Conservation (phyloP, 2,113 vertebrate genomes). For the Tetrax tetrax region DNA sequence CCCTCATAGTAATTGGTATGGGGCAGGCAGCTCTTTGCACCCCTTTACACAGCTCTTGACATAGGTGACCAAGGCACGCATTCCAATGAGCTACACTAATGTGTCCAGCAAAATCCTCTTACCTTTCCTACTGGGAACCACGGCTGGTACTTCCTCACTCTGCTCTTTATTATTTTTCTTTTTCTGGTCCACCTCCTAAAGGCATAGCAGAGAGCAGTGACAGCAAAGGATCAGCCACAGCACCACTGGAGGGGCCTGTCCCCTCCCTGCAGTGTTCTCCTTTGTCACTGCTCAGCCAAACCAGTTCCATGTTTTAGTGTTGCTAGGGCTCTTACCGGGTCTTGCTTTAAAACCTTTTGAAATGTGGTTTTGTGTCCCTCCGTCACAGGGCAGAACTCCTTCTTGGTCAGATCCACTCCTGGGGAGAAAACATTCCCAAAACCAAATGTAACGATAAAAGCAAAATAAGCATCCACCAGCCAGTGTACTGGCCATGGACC, state of each 20-base stretch:
- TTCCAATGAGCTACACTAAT: fast-evolving
- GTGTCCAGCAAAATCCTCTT: background rate
- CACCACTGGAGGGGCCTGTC: background rate
- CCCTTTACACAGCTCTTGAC: background rate
- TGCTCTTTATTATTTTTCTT: background rate
- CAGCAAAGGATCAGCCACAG: background rate
- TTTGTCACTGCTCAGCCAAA: background rate
- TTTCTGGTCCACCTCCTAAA: background rate
- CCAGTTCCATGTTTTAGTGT: background rate
- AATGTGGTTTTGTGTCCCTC: background rate
- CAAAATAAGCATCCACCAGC: background rate
- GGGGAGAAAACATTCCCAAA: background rate
- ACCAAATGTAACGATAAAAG: fast-evolving
- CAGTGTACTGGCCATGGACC: background rate
- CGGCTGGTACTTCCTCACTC: background rate
- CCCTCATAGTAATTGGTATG: fast-evolving
- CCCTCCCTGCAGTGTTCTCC: background rate
- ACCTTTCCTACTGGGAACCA: slow-evolving; percentile 40
- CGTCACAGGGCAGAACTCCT: background rate
- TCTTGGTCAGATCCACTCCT: background rate
- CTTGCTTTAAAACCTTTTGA: background rate
- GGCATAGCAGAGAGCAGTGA: background rate
- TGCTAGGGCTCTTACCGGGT: background rate
- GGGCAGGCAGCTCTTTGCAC: background rate
- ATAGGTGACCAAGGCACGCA: fast-evolving